These are phyloP conservation scores for Ellobius talpinus DNA, from an alignment of 2,113 vertebrate genomes.

Conservation along the genomic window DNA sequence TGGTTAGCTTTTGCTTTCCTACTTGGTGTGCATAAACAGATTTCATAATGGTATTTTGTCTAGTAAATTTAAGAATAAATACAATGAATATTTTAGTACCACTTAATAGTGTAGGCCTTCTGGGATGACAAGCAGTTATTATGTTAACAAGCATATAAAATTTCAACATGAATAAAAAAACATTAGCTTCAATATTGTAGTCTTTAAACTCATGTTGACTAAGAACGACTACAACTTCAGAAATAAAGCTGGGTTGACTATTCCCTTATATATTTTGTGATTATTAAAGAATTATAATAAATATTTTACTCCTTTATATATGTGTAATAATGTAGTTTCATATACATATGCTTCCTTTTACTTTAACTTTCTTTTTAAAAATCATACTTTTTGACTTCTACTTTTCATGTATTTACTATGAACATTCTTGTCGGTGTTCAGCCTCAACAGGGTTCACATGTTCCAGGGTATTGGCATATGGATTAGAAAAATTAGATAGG, in stretches of 20 bases:
- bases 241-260: not conserved
- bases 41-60: conserved; percentile 29
- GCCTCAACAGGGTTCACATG: too few species aligned
- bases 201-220: not conserved
- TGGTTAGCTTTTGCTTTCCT: not conserved
- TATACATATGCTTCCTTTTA: too few species aligned
- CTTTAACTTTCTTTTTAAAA: too few species aligned
- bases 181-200: not conserved
- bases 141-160: conserved; percentile 34
- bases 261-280: not conserved
- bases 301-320: not conserved
- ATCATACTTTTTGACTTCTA: not conserved
- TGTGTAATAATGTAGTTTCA: not conserved
- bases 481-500: too few species aligned
- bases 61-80: conserved; percentile 60
- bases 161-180: conserved; percentile 44
- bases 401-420: not conserved
- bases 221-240: not conserved
- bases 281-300: not conserved
- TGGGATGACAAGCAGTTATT: conserved; percentile 40
- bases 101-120: not conserved
- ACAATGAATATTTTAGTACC: conserved; percentile 48
- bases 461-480: too few species aligned
- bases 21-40: not conserved
- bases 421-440: not conserved